Conservation (phyloP, 2,888 invertebrate genomes). For the Arenicola marina region DNA sequence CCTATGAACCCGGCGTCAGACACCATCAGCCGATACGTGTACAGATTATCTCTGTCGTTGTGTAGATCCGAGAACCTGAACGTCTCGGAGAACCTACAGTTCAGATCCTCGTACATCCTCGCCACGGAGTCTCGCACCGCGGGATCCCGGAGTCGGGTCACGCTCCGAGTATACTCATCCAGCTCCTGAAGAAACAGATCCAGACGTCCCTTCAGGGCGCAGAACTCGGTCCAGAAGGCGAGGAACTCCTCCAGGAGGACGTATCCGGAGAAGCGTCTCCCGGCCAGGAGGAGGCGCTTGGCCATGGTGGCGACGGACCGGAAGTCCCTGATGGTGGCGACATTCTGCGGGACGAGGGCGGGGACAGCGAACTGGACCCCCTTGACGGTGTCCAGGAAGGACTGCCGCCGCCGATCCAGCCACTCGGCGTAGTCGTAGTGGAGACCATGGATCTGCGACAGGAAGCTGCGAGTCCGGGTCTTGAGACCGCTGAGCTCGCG, state of each 20-base stretch:
- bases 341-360: conserved; percentile 33
- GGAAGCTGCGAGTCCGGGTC: no score
- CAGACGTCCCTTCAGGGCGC: conserved; percentile 38
- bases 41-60: conserved; percentile 49
- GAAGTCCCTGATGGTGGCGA: conserved; percentile 38
- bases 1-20: conserved; percentile 46
- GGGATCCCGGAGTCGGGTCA: conserved; percentile 45
- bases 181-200: conserved; percentile 42
- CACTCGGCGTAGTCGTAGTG: conserved; percentile 50
- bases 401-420: conserved; percentile 43
- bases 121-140: conserved; percentile 43
- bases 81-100: conserved; percentile 37
- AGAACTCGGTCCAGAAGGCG: conserved; percentile 12
- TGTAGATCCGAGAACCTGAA: conserved; percentile 45
- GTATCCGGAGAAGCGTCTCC: not conserved
- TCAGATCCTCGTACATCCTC: conserved; percentile 39
- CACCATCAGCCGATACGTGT: conserved; percentile 47
- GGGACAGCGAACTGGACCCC: conserved; percentile 40
- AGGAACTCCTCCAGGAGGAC: conserved; percentile 9
- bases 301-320: conserved; percentile 37
- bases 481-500: no score
- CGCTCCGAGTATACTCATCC: conserved; percentile 38
- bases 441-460: no score
- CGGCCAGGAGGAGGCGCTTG: conserved; percentile 21
- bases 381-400: conserved; percentile 47